These are phyloP conservation scores for Charadrius vociferus DNA, from an alignment of 2,113 vertebrate genomes.

Conservation along the genomic window DNA sequence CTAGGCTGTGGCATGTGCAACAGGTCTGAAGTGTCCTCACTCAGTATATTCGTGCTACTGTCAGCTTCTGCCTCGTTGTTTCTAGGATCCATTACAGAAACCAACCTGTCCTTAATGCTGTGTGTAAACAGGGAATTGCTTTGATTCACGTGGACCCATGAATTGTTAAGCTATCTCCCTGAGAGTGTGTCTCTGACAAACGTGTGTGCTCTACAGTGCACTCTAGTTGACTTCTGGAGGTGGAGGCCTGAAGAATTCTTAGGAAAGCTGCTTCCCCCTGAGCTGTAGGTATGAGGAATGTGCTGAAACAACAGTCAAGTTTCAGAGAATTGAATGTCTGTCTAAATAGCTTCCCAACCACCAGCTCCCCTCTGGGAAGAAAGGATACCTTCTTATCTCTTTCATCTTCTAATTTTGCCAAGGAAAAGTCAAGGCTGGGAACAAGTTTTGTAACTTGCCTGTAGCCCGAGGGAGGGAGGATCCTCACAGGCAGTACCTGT, in stretches of 20 bases:
- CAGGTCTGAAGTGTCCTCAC: background rate
- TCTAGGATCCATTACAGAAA: background rate
- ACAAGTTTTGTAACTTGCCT: background rate
- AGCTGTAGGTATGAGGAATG: background rate
- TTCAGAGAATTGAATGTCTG: background rate
- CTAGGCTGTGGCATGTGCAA: background rate
- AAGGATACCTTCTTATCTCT: background rate
- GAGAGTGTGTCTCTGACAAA: background rate
- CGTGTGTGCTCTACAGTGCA: background rate
- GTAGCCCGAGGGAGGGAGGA: background rate
- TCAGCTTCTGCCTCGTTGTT: background rate
- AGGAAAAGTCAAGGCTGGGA: background rate
- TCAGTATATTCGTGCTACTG: background rate
- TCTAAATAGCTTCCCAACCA: conserved; percentile 8
- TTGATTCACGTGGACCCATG: background rate
- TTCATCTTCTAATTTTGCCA: background rate
- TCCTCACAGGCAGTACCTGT: fast-evolving
- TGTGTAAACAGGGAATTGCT: background rate
- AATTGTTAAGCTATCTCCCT: background rate
- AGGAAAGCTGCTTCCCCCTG: background rate
- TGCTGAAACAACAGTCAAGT: background rate
- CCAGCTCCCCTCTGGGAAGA: background rate
- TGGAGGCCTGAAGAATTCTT: background rate
- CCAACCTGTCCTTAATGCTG: background rate
- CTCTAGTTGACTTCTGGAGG: background rate